Conservation (phyloP, 2,888 invertebrate genomes). For the Anarsia innoxiella region DNA sequence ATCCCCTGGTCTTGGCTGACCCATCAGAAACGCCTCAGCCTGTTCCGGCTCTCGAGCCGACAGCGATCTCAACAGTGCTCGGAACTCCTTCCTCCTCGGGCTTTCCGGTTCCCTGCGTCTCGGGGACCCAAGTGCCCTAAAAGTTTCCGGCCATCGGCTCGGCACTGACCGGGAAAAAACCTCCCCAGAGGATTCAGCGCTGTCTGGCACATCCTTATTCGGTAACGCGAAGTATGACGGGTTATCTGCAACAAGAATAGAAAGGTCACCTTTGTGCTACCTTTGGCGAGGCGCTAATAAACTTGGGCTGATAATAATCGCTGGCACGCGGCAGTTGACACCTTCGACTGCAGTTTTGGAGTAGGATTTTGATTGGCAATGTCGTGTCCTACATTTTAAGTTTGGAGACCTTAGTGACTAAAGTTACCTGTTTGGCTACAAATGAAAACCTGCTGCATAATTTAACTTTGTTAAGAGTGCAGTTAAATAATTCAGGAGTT, state of each 20-base stretch:
- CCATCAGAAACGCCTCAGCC: constrained; percentile 79
- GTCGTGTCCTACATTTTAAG: no score
- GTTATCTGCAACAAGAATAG: constrained; percentile 77
- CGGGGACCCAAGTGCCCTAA: constrained; percentile 53
- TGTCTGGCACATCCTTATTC: constrained; percentile 62
- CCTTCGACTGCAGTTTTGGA: background rate
- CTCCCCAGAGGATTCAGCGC: constrained; percentile 42
- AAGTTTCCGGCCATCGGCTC: constrained; percentile 73
- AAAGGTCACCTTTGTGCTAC: background rate
- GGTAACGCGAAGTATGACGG: constrained; percentile 85
- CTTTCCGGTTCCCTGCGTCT: constrained; percentile 58
- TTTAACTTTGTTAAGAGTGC: no score
- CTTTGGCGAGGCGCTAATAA: background rate
- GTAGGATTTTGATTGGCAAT: no score
- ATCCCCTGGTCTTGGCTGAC: constrained; percentile 82
- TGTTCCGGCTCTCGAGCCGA: constrained; percentile 79
- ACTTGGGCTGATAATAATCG: background rate
- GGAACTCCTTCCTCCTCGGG: constrained; percentile 69
- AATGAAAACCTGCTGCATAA: no score
- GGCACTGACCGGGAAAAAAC: constrained; percentile 81
- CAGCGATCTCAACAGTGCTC: constrained; percentile 77
- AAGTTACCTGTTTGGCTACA: no score
- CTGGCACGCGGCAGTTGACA: constrained; percentile 3
- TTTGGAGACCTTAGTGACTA: no score
- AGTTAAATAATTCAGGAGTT: no score